Conservation (phyloP, 2,797 vertebrate genomes). For the Sebastes trivittatus region DNA sequence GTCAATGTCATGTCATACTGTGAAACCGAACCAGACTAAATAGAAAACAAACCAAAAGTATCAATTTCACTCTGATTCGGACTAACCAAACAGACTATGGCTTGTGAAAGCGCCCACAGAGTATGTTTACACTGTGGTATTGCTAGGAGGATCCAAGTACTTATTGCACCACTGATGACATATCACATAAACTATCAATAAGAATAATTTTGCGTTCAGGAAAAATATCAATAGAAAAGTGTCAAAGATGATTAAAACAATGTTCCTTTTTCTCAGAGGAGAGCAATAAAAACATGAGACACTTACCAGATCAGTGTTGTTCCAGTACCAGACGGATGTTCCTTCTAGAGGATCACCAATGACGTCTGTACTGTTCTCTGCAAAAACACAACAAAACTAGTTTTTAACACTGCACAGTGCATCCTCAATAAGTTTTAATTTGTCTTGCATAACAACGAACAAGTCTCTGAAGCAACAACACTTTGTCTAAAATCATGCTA, state of each 20-base stretch:
- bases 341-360: slow-evolving; percentile 68
- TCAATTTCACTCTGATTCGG: too few species aligned
- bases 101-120: not conserved
- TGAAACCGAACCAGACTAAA: too few species aligned
- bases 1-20: not conserved
- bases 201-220: accelerated
- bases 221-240: not conserved
- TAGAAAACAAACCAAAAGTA: too few species aligned
- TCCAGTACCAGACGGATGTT: slow-evolving; percentile 69
- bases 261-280: not conserved
- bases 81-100: too few species aligned
- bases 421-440: not conserved
- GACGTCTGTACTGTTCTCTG: slow-evolving; percentile 86
- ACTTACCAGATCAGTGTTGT: slow-evolving; percentile 85
- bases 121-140: not conserved
- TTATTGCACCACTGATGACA: not conserved
- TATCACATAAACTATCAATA: not conserved
- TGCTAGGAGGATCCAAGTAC: not conserved
- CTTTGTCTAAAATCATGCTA: not conserved
- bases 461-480: not conserved
- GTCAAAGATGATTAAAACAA: not conserved
- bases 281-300: not conserved
- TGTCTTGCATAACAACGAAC: not conserved
- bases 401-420: not conserved
- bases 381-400: slow-evolving; percentile 33